Conservation (phyloP, 2,113 vertebrate genomes). For the Hucho hucho region DNA sequence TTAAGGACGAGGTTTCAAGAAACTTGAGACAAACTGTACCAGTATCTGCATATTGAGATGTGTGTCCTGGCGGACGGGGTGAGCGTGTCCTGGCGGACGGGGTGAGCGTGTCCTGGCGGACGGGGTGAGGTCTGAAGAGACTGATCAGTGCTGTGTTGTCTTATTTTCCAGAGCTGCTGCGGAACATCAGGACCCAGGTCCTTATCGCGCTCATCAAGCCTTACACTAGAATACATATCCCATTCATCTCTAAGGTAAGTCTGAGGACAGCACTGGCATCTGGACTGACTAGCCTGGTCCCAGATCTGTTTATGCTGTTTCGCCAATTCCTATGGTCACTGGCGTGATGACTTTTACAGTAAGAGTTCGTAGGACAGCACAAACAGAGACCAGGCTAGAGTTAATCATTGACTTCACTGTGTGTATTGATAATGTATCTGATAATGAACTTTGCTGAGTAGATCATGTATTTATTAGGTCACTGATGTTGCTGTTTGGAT, state of each 20-base stretch:
- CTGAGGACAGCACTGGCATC: neutral
- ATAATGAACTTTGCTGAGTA: too few relatives aligned
- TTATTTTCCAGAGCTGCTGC: slow-evolving; percentile 88
- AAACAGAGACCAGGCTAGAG: too few relatives aligned
- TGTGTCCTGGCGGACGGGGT: too few relatives aligned
- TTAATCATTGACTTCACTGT: neutral
- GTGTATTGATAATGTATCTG: neutral
- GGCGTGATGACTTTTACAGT: neutral
- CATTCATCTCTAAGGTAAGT: slow-evolving; percentile 98
- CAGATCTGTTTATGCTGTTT: neutral
- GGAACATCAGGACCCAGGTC: slow-evolving; percentile 99
- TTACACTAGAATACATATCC: slow-evolving; percentile 99
- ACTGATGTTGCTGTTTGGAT: neutral
- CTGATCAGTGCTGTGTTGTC: slow-evolving; percentile 20
- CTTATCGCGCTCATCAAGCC: slow-evolving; percentile 99
- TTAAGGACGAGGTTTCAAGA: too few relatives aligned
- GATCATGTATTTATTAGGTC: neutral
- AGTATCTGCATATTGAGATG: too few relatives aligned
- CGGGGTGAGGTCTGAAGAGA: too few relatives aligned
- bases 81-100: too few relatives aligned
- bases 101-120: too few relatives aligned
- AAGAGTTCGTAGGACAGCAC: too few relatives aligned
- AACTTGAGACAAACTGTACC: too few relatives aligned
- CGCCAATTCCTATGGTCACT: too few relatives aligned
- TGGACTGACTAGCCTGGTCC: neutral